Evolutionary conservation across 2,113 vertebrate species (phyloP), one percentile per base, ranked within the genome.

Genomic region (Prionailurus bengalensis): DNA sequence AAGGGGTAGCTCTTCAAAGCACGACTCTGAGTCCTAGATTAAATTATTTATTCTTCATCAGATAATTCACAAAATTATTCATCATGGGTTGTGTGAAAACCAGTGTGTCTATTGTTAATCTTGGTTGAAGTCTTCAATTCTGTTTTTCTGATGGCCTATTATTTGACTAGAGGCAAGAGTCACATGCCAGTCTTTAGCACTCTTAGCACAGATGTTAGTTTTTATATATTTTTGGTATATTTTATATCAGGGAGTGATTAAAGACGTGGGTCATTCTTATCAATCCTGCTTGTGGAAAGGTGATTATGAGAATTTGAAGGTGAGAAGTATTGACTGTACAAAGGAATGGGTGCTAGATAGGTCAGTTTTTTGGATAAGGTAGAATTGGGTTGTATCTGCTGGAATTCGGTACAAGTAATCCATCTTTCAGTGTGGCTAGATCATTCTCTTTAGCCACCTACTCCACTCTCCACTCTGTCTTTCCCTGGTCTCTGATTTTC

Each of bases 171-270:
- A 89, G 65, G 42, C 39, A 83, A 82, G 14, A 86, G 73, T 95
- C 21, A 61, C 42, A 42, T 63, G 88, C 5, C 33, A 83, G 39
- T 65, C 33, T 53, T 53, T 42, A 95, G 19, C 65, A 73, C 91
- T 97, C 31, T 94, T 85, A 86, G 29, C 9, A 96, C 65, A 91
- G 45, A 71, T 91, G 61, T 21, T 94, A 86, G 58, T 95, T 87
- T 89, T 94, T 87, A 42, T 42, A 8, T 71, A 39, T 55, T 91
- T 91, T 92, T 63, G 61, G 9, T 86, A 12, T 76, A 73, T 92
- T 89, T 90, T 92, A 10, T 81, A 21, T 78, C 29, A 87, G 66
- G 14, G 7, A 84, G 25, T 79, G 19, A 9, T 31, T 92, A 89
- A 66, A 91, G 53, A 8, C 79, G 11, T 91, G 31, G 29, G 45